Evolutionary conservation across 2,888 invertebrate species (phyloP).

Genomic region (Andrena hattorfiana): DNA sequence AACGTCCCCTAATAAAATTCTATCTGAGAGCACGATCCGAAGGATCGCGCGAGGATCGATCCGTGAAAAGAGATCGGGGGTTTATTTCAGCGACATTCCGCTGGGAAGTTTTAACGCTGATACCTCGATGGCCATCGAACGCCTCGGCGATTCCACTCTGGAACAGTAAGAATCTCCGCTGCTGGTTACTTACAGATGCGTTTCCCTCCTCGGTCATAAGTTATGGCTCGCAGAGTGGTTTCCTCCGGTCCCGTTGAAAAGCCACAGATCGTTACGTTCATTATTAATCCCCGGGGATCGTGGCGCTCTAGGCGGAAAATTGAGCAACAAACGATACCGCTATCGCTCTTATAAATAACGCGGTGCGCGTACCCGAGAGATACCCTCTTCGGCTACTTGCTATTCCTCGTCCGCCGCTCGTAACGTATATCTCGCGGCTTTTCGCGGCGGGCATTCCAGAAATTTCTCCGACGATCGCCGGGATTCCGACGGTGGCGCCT

Average conservation of each 20-base stretch:
- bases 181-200: constrained; percentile 36
- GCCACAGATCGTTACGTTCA: background rate
- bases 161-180: constrained; percentile 45
- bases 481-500: constrained; percentile 50
- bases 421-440: constrained; percentile 18
- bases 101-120: constrained; percentile 26
- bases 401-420: background rate
- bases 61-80: background rate
- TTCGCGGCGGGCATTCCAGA: constrained; percentile 36
- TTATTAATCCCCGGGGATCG: constrained; percentile 40
- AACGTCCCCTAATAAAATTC: background rate
- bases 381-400: background rate
- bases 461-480: constrained; percentile 39
- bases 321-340: constrained; percentile 13
- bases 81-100: constrained; percentile 1
- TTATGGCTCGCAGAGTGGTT: constrained; percentile 6
- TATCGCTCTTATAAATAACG: constrained; percentile 31
- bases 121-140: background rate
- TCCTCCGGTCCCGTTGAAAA: background rate
- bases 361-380: constrained; percentile 7
- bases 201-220: constrained; percentile 28
- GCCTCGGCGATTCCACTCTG: constrained; percentile 23
- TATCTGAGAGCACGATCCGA: background rate
- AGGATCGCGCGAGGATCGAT: no score
- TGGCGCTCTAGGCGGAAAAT: constrained; percentile 7